Evolutionary conservation across 2,888 invertebrate genomes (phyloP), one percentile per base, ranked within the genome.

Genomic region (Ernsta delagoae): DNA sequence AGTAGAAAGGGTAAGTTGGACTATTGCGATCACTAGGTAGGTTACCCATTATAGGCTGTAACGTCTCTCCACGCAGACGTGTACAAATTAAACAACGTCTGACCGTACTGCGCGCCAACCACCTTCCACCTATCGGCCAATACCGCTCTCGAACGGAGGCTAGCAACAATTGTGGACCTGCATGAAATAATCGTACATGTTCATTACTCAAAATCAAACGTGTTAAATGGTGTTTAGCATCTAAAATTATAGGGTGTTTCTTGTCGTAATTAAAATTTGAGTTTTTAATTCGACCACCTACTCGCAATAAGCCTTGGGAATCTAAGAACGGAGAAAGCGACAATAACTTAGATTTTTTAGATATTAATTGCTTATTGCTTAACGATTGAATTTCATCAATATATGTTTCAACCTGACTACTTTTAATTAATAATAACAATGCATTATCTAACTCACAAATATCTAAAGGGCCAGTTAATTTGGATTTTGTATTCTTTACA

Each of bases 41-140:
- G 24, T 63, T 54, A 24, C 63, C 63, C 63, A 63, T 63, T 24
- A 63, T 39, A 6, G 63, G 63, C n/a, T 63, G 63, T 8, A 63
- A 4, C 16, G 63, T 16, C 16, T 54, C 39, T 7, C 53, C 63
- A 7, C 54, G 53, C 39, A 63, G n/a, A 8, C 54, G 36, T 11
- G 54, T 54, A 63, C 63, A 63, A n/a, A 54, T 9, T 3, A 63
- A 5, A 12, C 63, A 63, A 5, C 39, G 53, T n/a, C 53, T 53
- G 16, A 54, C 41, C 4, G 54, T 63, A 11, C 11, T 53, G 24
- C 53, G 39, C 9, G 63, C 63, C n/a, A 63, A 39, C 12, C 41
- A 41, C 24, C 50, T 36, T 36, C 61, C 50, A n/a, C 61, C 61
- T 34, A 62, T 62, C 9, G 61, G 61, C 61, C 61, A 62, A 8